Conservation (phyloP, 2,888 invertebrate genomes). For the Chloroclysta siterata region DNA sequence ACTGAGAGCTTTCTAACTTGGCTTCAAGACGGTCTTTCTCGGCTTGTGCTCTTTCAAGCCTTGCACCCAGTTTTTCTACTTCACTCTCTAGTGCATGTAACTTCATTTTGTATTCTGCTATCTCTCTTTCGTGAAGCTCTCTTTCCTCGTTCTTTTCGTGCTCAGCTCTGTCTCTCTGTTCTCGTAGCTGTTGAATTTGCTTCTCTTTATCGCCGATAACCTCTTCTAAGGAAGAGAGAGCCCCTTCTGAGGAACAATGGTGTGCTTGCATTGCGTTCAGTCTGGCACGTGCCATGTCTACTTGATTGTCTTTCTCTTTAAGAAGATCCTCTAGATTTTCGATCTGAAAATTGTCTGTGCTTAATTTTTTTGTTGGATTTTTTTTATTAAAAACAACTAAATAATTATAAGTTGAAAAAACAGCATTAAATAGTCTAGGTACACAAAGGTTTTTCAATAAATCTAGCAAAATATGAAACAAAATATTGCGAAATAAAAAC, state of each 20-base stretch:
- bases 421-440: background rate
- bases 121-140: conserved; percentile 95
- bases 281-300: conserved; percentile 96
- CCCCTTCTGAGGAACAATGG: conserved; percentile 96
- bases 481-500: conserved; percentile 13
- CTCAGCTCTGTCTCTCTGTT: conserved; percentile 97
- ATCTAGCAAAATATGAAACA: no score
- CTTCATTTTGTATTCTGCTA: conserved; percentile 98
- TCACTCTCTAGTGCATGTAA: conserved; percentile 95
- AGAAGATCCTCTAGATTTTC: conserved; percentile 98
- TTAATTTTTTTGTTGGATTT: background rate
- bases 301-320: conserved; percentile 99
- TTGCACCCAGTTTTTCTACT: conserved; percentile 94
- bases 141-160: conserved; percentile 98
- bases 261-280: conserved; percentile 97
- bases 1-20: conserved; percentile 96
- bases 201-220: conserved; percentile 98
- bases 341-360: conserved; percentile 86
- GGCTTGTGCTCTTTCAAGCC: conserved; percentile 94
- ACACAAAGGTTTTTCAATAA: background rate
- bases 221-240: conserved; percentile 96
- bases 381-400: no score
- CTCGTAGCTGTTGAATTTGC: conserved; percentile 96
- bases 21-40: conserved; percentile 96
- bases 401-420: no score